Evolutionary conservation across 1,140 invertebrate genomes (phyloP).

Genomic region (Anadara kagoshimensis): DNA sequence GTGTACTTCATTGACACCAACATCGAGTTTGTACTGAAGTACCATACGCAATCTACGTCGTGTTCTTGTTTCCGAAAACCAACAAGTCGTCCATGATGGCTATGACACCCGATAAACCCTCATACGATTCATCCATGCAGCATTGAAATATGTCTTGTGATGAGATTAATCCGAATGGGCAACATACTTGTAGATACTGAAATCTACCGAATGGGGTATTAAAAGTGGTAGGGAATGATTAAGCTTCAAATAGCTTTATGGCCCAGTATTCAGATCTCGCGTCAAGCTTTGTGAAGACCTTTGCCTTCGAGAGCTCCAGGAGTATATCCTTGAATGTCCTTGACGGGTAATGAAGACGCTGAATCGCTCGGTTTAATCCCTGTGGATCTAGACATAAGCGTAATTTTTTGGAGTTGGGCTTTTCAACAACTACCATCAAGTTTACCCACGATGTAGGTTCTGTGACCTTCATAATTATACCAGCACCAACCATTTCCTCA

Average conservation of each 20-base stretch:
- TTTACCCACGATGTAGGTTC: not conserved
- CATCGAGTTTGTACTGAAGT: not conserved
- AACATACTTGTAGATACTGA: too few species aligned
- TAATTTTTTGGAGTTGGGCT: too few species aligned
- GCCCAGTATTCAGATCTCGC: conserved; percentile 66
- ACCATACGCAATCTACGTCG: not conserved
- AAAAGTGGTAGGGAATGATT: conserved; percentile 30
- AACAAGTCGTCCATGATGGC: not conserved
- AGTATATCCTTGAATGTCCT: conserved; percentile 20
- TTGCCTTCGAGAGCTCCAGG: conserved; percentile 10
- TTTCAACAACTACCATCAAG: not conserved
- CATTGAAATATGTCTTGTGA: not conserved
- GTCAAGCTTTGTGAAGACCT: conserved; percentile 54
- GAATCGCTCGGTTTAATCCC: conserved; percentile 1
- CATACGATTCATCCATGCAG: not conserved
- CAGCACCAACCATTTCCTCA: not conserved
- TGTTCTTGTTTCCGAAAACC: not conserved
- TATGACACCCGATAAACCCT: not conserved
- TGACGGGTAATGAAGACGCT: conserved; percentile 6
- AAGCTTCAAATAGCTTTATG: conserved; percentile 65
- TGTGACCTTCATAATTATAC: not conserved
- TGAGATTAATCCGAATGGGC: not conserved
- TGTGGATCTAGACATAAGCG: conserved; percentile 20
- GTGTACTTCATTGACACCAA: not conserved
- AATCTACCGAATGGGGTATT: not conserved